Percentiles rank a stretch among this genome's conserved stretches.
phyloP scores from a whole-genome alignment of 2,888 invertebrate genomes.

The Zygogramma bicolorata region DNA sequence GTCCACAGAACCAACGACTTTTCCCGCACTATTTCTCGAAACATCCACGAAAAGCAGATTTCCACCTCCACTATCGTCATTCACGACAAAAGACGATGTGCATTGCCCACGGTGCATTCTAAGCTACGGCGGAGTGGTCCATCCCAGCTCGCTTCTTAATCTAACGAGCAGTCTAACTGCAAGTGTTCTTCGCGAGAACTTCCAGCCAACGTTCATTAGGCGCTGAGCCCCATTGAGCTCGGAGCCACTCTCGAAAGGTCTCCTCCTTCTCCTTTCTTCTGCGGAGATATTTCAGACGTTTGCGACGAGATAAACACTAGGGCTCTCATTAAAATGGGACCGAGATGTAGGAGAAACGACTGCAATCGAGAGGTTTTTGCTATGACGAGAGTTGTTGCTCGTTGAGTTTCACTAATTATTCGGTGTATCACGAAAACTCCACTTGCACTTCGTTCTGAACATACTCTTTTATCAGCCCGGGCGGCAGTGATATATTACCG shows the following conservation, averaged over 20 bases:
- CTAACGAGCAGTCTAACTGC: slow-evolving; percentile 24
- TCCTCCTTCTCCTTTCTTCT: not conserved
- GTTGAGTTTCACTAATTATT: not conserved
- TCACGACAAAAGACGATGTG: slow-evolving; percentile 1
- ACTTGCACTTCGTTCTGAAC: not conserved
- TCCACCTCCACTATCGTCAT: not conserved
- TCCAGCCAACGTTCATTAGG: slow-evolving; percentile 20
- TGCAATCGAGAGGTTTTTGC: not conserved
- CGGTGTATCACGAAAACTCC: not conserved
- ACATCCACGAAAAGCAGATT: not conserved
- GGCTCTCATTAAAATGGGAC: slow-evolving; percentile 17
- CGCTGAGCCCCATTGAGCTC: slow-evolving; percentile 13
- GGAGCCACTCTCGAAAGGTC: not conserved
- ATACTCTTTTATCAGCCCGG: too few species aligned
- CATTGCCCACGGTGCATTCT: slow-evolving; percentile 10
- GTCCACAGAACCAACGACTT: not conserved
- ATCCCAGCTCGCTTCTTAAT: slow-evolving; percentile 8
- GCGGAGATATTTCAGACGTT: slow-evolving; percentile 3
- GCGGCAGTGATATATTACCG: too few species aligned
- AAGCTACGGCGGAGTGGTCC: not conserved
- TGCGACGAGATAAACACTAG: slow-evolving; percentile 11
- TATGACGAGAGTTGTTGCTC: not conserved
- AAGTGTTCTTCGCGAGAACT: slow-evolving; percentile 22
- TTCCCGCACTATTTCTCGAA: not conserved
- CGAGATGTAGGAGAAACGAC: not conserved